phyloP scores from a whole-genome alignment of 2,113 vertebrate genomes.

The Lophius piscatorius region DNA sequence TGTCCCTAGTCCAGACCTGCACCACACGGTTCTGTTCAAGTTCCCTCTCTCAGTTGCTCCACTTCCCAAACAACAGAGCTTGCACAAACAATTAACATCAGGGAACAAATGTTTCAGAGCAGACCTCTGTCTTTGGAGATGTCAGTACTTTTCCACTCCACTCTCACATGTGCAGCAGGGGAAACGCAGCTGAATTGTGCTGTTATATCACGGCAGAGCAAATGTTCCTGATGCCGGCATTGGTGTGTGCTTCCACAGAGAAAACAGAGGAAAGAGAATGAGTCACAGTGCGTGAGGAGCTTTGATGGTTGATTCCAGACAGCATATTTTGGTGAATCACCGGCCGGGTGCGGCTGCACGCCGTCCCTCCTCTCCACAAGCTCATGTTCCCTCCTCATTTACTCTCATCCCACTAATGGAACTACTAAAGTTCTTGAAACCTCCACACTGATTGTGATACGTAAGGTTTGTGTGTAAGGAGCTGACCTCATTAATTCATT shows the following conservation, averaged over 20 bases:
- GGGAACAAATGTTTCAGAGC: background rate
- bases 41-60: background rate
- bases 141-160: slow-evolving; percentile 66
- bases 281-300: slow-evolving; percentile 59
- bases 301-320: slow-evolving; percentile 55
- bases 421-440: background rate
- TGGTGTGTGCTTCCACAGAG: slow-evolving; percentile 28
- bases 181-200: slow-evolving; percentile 54
- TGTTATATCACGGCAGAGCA: slow-evolving; percentile 30
- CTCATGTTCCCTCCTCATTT: slow-evolving; percentile 34
- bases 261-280: slow-evolving; percentile 49
- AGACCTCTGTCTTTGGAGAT: background rate
- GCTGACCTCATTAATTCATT: slow-evolving; percentile 8
- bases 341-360: slow-evolving; percentile 56
- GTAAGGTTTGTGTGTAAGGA: slow-evolving; percentile 27
- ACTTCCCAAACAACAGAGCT: background rate
- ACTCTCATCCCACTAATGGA: no score
- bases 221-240: slow-evolving; percentile 42
- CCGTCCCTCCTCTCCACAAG: slow-evolving; percentile 10
- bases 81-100: slow-evolving; percentile 16
- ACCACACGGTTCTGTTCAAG: background rate
- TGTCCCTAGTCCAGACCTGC: slow-evolving; percentile 38
- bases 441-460: background rate
- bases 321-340: slow-evolving; percentile 63
- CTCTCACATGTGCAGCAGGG: slow-evolving; percentile 33